Evolutionary conservation across 2,113 vertebrate genomes (phyloP).

Genomic region (Gulo gulo): DNA sequence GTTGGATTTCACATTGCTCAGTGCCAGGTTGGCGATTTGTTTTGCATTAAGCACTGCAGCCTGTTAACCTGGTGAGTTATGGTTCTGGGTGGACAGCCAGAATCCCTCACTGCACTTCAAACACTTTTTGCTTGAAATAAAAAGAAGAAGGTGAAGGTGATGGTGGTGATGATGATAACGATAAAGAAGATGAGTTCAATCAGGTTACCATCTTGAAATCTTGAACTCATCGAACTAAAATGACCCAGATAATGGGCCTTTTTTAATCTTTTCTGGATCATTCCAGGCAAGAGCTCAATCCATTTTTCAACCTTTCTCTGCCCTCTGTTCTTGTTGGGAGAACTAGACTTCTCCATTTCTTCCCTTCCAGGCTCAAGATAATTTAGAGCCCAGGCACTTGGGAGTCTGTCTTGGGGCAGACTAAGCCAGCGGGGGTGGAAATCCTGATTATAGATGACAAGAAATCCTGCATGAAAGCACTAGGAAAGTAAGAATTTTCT

Average conservation of each 20-base stretch:
- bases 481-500: background rate
- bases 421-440: background rate
- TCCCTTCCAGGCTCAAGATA: conserved; percentile 1
- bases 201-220: conserved; percentile 36
- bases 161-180: background rate
- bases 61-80: conserved; percentile 62
- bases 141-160: background rate
- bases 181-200: conserved; percentile 14
- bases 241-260: conserved; percentile 18
- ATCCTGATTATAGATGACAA: background rate
- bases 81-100: conserved; percentile 27
- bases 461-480: background rate
- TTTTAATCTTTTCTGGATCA: conserved; percentile 13
- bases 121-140: conserved; percentile 37
- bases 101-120: conserved; percentile 23
- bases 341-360: background rate
- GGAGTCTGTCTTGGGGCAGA: background rate
- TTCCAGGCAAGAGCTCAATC: background rate
- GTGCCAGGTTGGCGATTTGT: conserved; percentile 68
- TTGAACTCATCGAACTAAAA: conserved; percentile 33
- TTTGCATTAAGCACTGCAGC: conserved; percentile 73
- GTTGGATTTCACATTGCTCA: conserved; percentile 69
- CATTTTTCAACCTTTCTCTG: conserved; percentile 39
- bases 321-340: background rate
- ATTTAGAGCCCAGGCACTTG: background rate